Base-by-base conservation (phyloP, 2,888 invertebrate genomes). In the Exephanes ischioxanthus region DNA sequence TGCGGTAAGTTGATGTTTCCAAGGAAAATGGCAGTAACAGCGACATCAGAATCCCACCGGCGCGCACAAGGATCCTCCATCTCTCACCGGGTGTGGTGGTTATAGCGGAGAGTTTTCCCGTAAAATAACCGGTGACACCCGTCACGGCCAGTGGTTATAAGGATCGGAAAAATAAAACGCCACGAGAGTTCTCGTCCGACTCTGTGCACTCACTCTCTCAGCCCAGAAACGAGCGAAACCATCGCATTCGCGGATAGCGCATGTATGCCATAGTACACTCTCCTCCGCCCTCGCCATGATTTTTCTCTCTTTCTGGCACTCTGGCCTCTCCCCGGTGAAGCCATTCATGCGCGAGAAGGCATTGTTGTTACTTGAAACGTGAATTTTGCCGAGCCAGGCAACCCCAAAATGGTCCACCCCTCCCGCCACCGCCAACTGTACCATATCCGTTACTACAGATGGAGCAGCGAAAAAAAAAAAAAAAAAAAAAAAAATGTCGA, bases 361-460 rank as follows among this genome's bases (percentile, higher is more conserved):
- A 75, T 75, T 75, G 73, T 75, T 75, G 73, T 75, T 61, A 75
- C 73, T 75, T 63, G 73, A 75, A 75, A 75, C 73, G 73, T 75
- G 73, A 75, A 75, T 75, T 75, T 75, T 48, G 61, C 73, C 48
- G 61, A 75, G 73, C 73, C 61, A 48, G 61, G 30, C 73, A 58
- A 73, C 61, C 73, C 73, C 73, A 11, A 75, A 75, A 75, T 45
- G 61, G 58, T 61, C 61, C 45, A 48, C 48, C 30, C 11, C 58
- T 6, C 26, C 45, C 45, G 26, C 45, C 48, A n/a, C 26, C n/a
- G 48, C 33, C 30, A 58, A 48, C 26, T 45, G 45, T 45, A 61
- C 58, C 58, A 26, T 58, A 58, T 22, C 58, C 73, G 48, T 75
- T 75, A 75, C 61, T 63, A 75, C 48, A 45, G 73, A 75, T 75